These are phyloP conservation scores for Chrysolina americana DNA, from an alignment of 2,888 invertebrate genomes.

Conservation along the genomic window DNA sequence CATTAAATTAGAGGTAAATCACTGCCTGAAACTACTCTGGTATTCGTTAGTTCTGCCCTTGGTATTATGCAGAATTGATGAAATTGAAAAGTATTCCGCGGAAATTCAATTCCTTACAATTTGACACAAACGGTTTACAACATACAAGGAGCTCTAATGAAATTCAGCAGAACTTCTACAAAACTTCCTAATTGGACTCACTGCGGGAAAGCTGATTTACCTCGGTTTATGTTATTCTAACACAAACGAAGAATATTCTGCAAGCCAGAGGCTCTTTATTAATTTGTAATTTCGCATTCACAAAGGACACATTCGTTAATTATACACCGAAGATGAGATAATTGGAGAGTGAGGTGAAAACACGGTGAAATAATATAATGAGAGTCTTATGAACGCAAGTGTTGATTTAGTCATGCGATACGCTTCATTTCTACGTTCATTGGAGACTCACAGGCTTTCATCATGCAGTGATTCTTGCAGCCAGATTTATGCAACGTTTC, in stretches of 20 bases:
- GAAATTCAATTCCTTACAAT: neutral
- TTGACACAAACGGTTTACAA: conserved; percentile 8
- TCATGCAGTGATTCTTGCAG: neutral
- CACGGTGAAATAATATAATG: neutral
- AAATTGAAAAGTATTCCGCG: neutral
- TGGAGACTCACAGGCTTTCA: neutral
- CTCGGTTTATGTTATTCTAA: conserved; percentile 8
- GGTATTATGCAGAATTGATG: neutral
- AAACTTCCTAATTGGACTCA: conserved; percentile 21
- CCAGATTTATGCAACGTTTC: neutral
- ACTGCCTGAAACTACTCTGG: no score
- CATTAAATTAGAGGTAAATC: no score
- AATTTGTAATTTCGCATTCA: conserved; percentile 17
- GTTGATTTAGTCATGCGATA: neutral
- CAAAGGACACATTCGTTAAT: conserved; percentile 23
- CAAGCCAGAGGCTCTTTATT: conserved; percentile 6
- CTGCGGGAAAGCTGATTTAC: conserved; percentile 10
- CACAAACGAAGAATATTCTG: conserved; percentile 23
- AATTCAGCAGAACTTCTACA: neutral
- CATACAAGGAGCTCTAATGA: conserved; percentile 17
- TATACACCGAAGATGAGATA: conserved; percentile 23
- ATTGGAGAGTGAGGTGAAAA: conserved; percentile 10
- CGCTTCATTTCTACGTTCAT: neutral
- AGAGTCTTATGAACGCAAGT: neutral
- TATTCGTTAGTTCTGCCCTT: neutral